These are phyloP conservation scores for Stenodera caucasica DNA, from an alignment of 2,888 invertebrate species.

Conservation along the genomic window DNA sequence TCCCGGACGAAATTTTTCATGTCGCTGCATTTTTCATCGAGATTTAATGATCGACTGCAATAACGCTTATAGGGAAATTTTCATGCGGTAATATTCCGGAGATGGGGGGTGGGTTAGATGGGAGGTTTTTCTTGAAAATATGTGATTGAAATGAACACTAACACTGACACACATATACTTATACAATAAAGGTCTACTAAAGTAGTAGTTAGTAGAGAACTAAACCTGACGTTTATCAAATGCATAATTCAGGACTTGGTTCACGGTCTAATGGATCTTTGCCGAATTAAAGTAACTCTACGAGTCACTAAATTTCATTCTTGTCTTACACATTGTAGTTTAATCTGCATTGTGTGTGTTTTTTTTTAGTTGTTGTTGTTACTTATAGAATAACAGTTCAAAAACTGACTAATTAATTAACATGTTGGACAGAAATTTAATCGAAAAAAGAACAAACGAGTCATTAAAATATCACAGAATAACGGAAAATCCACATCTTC, in stretches of 20 bases:
- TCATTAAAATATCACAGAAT: too few species aligned
- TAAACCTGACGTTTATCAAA: constrained; percentile 26
- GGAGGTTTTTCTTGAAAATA: neutral
- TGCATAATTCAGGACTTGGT: constrained; percentile 22
- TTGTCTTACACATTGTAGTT: neutral
- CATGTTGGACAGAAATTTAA: too few species aligned
- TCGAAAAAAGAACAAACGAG: too few species aligned
- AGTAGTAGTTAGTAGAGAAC: neutral
- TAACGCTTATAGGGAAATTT: neutral
- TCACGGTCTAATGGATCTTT: neutral
- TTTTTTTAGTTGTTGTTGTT: too few species aligned
- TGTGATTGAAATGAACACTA: constrained; percentile 17
- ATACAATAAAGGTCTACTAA: too few species aligned
- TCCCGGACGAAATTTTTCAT: neutral
- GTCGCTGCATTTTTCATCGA: constrained; percentile 3
- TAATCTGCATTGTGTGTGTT: too few species aligned
- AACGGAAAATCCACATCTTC: too few species aligned
- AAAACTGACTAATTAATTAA: too few species aligned
- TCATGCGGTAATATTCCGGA: neutral
- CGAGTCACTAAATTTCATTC: neutral
- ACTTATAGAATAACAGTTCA: too few species aligned
- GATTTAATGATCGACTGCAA: constrained; percentile 4
- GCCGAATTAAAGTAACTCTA: neutral
- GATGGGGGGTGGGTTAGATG: neutral
- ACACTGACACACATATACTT: neutral